These are phyloP conservation scores for Apaloderma vittatum DNA, from an alignment of 2,113 vertebrate species.

Conservation along the genomic window DNA sequence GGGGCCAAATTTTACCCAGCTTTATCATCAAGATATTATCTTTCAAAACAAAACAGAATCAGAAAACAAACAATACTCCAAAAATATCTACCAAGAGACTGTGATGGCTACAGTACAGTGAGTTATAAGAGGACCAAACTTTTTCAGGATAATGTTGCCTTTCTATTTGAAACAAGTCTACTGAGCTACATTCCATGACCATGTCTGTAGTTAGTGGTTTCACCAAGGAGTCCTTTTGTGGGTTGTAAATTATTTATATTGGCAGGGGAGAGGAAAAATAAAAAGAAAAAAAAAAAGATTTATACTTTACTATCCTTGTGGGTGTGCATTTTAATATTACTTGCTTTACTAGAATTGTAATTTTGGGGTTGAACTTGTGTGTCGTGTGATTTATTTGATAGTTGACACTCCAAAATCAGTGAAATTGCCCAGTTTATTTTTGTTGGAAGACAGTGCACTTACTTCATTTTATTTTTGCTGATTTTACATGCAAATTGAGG, in stretches of 20 bases:
- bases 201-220: constrained; percentile 81
- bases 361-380: constrained; percentile 75
- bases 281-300: constrained; percentile 50
- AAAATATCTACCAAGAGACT: constrained; percentile 72
- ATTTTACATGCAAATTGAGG: constrained; percentile 77
- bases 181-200: constrained; percentile 85
- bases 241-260: constrained; percentile 86
- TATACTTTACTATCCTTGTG: constrained; percentile 82
- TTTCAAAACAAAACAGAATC: constrained; percentile 36
- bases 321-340: constrained; percentile 80
- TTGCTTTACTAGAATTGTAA: constrained; percentile 79
- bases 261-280: constrained; percentile 59
- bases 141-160: constrained; percentile 85
- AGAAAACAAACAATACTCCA: neutral
- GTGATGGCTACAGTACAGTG: constrained; percentile 75
- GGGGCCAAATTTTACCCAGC: constrained; percentile 72
- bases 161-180: constrained; percentile 82
- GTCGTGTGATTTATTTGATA: constrained; percentile 76
- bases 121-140: constrained; percentile 86
- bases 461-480: constrained; percentile 72
- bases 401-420: constrained; percentile 71
- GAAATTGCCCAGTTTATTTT: constrained; percentile 69
- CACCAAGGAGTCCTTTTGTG: constrained; percentile 81
- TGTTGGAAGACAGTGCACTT: constrained; percentile 73
- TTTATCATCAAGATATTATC: constrained; percentile 51